Evolutionary conservation across 2,888 invertebrate species (phyloP), one percentile per base, ranked within the genome.

Genomic region (Acrobasis consociella): DNA sequence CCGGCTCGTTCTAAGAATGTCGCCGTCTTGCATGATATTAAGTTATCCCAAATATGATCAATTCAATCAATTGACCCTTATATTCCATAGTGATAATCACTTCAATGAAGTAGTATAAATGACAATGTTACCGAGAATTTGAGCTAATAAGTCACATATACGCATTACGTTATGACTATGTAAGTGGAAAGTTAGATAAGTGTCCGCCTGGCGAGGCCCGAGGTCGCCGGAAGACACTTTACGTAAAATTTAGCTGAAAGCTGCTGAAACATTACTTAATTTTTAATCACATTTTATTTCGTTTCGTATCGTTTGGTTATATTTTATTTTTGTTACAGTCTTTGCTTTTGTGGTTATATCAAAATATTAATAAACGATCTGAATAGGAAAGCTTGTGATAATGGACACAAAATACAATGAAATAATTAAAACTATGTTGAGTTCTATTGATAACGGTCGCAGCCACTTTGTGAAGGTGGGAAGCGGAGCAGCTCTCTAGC

Each of bases 191-290:
- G 11, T 58, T 39, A 17, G 22, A 49, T 38, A 0, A 42, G 52
- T 51, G 60, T 53, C 61, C 22, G 53, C 37, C 13, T 31, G 38
- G 38, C 17, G 52, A 71, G 69, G 67, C 74, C 72, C 31, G 68
- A 71, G 71, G 75, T 77, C 76, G 70, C 71, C 70, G 15, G 37
- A 37, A 16, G 62, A 15, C 55, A 49, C 61, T 49, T 68, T 67
- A 73, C 78, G 73, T 73, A 71, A 62, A 67, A 81, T 75, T 78
- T 78, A 82, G 87, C 87, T 86, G 76, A 82, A 83, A 89, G 87
- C 87, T 86, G 82, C 79, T 81, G 78, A 82, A 81, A 77, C 80
- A 82, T 83, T 84, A 86, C 85, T 87, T 87, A 85, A 85, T 85
- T 80, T 80, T 72, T 74, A 75, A 72, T 78, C 80, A 81, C 83